A percentile compares a stretch with the other conserved stretches of the same genome.
phyloP scores from a whole-genome alignment of 1,140 invertebrate species.

The Dendroctonus ponderosae region DNA sequence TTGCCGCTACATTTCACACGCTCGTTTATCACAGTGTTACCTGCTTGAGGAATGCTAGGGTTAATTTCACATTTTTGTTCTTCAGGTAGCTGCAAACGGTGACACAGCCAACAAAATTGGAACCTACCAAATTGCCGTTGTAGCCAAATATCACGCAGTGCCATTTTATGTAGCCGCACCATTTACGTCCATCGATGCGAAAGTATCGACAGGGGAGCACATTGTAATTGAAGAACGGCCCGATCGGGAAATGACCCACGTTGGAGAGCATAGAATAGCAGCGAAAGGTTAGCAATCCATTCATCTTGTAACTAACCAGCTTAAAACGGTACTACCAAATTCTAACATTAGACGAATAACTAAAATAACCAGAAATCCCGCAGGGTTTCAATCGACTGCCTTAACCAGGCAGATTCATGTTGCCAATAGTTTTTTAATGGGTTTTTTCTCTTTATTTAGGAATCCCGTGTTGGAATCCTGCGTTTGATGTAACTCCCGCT shows the following conservation, averaged over 20 bases:
- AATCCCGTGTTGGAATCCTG: conserved; percentile 96
- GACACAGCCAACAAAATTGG: conserved; percentile 99
- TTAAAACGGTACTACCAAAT: neutral
- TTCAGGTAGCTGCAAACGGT: conserved; percentile 84
- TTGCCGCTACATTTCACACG: neutral
- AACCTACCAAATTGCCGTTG: conserved; percentile 94
- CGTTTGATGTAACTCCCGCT: conserved; percentile 98
- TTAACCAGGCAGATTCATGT: neutral
- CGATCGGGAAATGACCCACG: conserved; percentile 83
- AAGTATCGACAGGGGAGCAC: conserved; percentile 72
- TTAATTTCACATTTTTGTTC: neutral
- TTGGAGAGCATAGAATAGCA: conserved; percentile 80
- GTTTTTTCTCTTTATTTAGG: conserved; percentile 55
- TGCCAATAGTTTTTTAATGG: neutral
- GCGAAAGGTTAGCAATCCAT: conserved; percentile 64
- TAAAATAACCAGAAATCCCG: conserved; percentile 11
- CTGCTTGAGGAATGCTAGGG: neutral
- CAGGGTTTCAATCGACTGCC: neutral
- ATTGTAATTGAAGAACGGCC: conserved; percentile 95
- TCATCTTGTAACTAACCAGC: neutral
- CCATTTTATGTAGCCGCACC: conserved; percentile 97
- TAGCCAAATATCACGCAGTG: conserved; percentile 86
- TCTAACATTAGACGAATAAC: neutral
- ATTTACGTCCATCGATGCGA: conserved; percentile 86
- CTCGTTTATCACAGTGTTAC: neutral